phyloP scores from a whole-genome alignment of 2,888 invertebrate genomes.

The Loripinus fragilis region DNA sequence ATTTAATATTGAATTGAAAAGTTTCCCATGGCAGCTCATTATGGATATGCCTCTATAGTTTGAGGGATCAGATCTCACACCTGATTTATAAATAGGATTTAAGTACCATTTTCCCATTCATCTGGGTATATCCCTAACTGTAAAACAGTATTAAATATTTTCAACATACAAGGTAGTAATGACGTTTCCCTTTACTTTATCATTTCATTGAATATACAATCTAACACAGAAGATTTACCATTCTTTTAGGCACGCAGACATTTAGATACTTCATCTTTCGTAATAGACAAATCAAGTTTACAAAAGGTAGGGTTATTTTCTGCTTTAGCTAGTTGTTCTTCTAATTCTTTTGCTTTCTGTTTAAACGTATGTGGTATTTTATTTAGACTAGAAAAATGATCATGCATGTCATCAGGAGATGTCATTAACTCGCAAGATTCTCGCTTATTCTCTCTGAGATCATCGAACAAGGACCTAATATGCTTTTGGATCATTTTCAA shows the following conservation, averaged over 20 bases:
- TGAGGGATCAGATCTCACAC: no score
- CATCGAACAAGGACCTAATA: not conserved
- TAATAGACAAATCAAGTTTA: not conserved
- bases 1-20: no score
- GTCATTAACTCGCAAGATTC: not conserved
- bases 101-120: conserved; percentile 2
- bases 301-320: not conserved
- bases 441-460: not conserved
- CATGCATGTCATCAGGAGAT: not conserved
- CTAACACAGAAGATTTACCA: conserved; percentile 8
- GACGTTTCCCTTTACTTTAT: not conserved
- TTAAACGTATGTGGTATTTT: not conserved
- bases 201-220: conserved; percentile 22
- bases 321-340: not conserved
- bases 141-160: conserved; percentile 1
- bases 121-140: conserved; percentile 9
- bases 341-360: not conserved
- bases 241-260: not conserved
- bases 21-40: no score
- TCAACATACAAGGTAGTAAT: not conserved
- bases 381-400: conserved; percentile 3
- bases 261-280: not conserved
- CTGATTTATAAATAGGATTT: not conserved
- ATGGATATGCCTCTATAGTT: no score
- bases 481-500: conserved; percentile 4